A percentile compares a stretch with the other conserved stretches of the same genome.
These are phyloP conservation scores for Premnoplex brunnescens DNA, from an alignment of 2,797 vertebrate species.

Conservation along the genomic window DNA sequence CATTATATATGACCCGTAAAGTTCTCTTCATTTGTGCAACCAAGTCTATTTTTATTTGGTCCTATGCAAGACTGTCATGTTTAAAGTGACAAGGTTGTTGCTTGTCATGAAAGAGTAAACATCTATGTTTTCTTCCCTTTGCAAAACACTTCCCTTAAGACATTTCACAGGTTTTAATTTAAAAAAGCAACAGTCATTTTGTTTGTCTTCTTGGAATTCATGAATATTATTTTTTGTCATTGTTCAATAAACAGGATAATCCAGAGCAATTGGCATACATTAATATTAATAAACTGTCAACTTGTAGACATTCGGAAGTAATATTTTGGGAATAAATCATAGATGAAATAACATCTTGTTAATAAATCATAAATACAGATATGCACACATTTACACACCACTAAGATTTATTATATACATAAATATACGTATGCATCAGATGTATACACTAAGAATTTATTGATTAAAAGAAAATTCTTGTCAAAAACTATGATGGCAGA, in stretches of 20 bases:
- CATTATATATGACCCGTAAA: not conserved
- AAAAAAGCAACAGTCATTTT: not conserved
- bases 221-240: not conserved
- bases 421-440: not conserved
- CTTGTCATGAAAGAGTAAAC: not conserved
- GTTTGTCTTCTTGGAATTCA: not conserved
- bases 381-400: not conserved
- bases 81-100: not conserved
- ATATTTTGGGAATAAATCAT: not conserved
- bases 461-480: not conserved
- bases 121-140: not conserved
- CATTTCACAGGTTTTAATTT: constrained; percentile 7
- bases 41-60: not conserved
- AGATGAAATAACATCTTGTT: not conserved
- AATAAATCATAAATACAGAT: not conserved
- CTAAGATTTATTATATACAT: not conserved
- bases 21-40: not conserved
- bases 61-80: not conserved
- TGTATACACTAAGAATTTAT: not conserved
- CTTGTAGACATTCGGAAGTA: not conserved
- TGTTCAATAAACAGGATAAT: constrained; percentile 22
- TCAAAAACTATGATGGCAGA: not conserved
- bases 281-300: constrained; percentile 2
- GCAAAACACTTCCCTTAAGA: constrained; percentile 14
- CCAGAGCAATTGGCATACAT: not conserved